Conservation (phyloP, 2,113 vertebrate genomes). For the Petrocephalus microphthalmus region DNA sequence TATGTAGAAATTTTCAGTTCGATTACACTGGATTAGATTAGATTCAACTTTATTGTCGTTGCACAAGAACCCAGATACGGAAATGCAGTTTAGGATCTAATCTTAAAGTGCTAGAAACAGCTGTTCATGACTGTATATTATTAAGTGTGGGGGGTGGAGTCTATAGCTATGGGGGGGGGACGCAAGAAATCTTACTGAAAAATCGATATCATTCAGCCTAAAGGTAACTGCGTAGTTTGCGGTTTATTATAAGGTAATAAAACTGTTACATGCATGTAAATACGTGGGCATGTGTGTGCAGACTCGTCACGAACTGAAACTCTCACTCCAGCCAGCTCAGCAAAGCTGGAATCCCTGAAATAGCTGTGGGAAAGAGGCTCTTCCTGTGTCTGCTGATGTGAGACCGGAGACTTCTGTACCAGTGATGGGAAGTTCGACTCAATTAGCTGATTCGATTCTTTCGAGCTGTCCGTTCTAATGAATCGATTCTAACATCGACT, state of each 20-base stretch:
- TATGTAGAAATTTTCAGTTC: background rate
- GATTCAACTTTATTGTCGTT: background rate
- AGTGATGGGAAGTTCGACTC: no score
- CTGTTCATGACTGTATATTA: no score
- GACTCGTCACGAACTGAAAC: background rate
- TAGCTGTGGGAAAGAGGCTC: background rate
- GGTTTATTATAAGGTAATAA: background rate
- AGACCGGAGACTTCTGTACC: background rate
- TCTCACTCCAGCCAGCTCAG: background rate
- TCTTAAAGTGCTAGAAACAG: background rate
- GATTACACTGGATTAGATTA: background rate
- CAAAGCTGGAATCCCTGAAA: background rate
- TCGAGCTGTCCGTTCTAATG: no score
- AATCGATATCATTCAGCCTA: background rate
- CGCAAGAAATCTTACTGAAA: no score
- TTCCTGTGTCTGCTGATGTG: background rate
- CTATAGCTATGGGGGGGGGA: no score
- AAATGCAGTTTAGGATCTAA: background rate
- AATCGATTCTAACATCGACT: no score
- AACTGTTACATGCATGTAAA: background rate
- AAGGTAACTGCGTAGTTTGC: background rate
- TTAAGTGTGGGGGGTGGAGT: no score
- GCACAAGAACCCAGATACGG: background rate
- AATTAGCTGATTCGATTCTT: no score
- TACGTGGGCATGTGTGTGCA: background rate